These are phyloP conservation scores for Agrotis exclamationis DNA, from an alignment of 2,888 invertebrate genomes.

Conservation along the genomic window DNA sequence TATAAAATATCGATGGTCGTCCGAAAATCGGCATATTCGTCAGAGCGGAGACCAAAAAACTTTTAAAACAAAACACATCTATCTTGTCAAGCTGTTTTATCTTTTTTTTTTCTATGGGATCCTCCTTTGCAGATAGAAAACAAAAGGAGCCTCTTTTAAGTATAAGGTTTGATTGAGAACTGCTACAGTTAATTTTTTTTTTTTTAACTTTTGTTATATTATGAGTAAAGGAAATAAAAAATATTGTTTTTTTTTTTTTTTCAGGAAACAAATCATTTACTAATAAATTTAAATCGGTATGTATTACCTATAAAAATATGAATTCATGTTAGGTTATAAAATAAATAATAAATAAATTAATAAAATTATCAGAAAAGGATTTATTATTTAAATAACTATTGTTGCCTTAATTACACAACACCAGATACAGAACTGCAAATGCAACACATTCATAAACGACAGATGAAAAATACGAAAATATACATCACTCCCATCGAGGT, in stretches of 20 bases:
- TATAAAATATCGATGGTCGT: constrained; percentile 80
- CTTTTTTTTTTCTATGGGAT: constrained; percentile 69
- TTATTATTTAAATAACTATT: background rate
- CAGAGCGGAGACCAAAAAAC: constrained; percentile 75
- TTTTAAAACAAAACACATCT: constrained; percentile 70
- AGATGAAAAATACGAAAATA: constrained; percentile 64
- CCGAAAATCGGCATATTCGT: constrained; percentile 81
- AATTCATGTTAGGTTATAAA: too few species aligned
- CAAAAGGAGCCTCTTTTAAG: constrained; percentile 45
- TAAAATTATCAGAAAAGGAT: too few species aligned
- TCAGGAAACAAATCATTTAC: too few species aligned
- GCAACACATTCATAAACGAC: constrained; percentile 59
- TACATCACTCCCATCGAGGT: constrained; percentile 58
- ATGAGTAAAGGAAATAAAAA: too few species aligned
- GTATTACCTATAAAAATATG: too few species aligned
- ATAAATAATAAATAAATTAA: too few species aligned
- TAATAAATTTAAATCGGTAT: too few species aligned
- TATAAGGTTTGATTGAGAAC: constrained; percentile 33
- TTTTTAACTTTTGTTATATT: too few species aligned
- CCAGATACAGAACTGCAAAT: constrained; percentile 15
- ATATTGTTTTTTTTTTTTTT: too few species aligned
- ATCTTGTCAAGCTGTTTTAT: constrained; percentile 75
- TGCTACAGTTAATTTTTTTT: too few species aligned
- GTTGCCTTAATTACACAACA: background rate
- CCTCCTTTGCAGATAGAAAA: constrained; percentile 32